Evolutionary conservation across 2,113 vertebrate species (phyloP).

Genomic region (Bambusicola thoracicus): DNA sequence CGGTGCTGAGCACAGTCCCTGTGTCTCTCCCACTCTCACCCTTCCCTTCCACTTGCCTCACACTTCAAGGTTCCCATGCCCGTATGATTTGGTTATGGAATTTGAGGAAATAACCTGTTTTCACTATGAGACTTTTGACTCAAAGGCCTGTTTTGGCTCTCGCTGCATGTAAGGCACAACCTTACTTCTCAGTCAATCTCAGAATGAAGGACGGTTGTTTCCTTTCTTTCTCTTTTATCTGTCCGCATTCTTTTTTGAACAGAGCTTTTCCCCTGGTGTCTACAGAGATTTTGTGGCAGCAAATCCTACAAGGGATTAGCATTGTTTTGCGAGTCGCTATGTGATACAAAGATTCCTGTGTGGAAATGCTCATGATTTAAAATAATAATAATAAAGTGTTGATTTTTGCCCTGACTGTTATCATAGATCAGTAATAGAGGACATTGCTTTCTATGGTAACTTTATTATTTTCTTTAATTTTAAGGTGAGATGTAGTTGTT

Average conservation of each 20-base stretch:
- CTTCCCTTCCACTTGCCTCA: neutral
- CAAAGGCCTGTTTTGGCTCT: neutral
- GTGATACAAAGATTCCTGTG: neutral
- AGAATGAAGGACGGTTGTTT: neutral
- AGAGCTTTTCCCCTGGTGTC: neutral
- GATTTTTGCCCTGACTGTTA: neutral
- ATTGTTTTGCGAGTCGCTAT: neutral
- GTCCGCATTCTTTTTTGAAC: neutral
- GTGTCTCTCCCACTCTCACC: neutral
- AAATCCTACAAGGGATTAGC: neutral
- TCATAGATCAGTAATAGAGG: neutral
- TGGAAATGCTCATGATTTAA: neutral
- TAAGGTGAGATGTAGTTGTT: neutral
- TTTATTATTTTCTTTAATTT: fast-evolving
- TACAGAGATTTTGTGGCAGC: neutral
- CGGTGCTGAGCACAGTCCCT: neutral
- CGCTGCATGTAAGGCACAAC: neutral
- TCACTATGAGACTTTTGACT: neutral
- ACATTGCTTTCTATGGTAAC: neutral
- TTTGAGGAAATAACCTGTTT: neutral
- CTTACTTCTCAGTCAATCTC: neutral
- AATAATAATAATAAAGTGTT: neutral
- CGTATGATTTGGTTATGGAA: neutral
- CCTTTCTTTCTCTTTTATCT: neutral
- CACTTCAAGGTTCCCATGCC: neutral